phyloP scores from a whole-genome alignment of 2,888 invertebrate species.

The Desoria tigrina region DNA sequence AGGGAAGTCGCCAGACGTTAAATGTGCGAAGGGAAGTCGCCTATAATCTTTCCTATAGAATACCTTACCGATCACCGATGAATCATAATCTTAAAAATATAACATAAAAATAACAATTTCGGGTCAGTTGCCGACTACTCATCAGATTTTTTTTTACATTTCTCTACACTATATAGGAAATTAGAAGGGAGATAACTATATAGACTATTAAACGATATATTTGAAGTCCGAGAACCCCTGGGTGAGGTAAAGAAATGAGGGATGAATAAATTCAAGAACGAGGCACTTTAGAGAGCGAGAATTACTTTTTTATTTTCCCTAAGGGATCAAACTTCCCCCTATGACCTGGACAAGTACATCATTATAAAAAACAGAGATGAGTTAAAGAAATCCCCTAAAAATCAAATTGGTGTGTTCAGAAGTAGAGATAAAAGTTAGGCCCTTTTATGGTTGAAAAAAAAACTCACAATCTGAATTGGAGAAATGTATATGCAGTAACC shows the following conservation, averaged over 20 bases:
- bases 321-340: conserved; percentile 29
- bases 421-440: conserved; percentile 2
- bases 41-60: too few species aligned
- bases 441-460: conserved; percentile 2
- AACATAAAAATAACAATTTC: too few species aligned
- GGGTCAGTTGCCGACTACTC: too few species aligned
- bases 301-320: conserved; percentile 20
- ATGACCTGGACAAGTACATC: conserved; percentile 43
- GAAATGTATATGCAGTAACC: conserved; percentile 10
- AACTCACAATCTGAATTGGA: background rate
- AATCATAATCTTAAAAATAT: too few species aligned
- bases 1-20: too few species aligned
- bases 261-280: conserved; percentile 7
- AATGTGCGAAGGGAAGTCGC: too few species aligned
- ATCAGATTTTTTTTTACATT: too few species aligned
- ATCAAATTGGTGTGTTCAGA: background rate
- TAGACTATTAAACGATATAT: too few species aligned
- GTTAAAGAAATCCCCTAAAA: background rate
- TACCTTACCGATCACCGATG: too few species aligned
- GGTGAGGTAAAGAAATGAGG: conserved; percentile 16
- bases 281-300: conserved; percentile 23
- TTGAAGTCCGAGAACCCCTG: background rate
- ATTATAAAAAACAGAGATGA: conserved; percentile 21
- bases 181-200: too few species aligned
- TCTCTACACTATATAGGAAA: too few species aligned